Evolutionary conservation across 2,113 vertebrate genomes (phyloP).

Genomic region (Meleagris gallopavo): DNA sequence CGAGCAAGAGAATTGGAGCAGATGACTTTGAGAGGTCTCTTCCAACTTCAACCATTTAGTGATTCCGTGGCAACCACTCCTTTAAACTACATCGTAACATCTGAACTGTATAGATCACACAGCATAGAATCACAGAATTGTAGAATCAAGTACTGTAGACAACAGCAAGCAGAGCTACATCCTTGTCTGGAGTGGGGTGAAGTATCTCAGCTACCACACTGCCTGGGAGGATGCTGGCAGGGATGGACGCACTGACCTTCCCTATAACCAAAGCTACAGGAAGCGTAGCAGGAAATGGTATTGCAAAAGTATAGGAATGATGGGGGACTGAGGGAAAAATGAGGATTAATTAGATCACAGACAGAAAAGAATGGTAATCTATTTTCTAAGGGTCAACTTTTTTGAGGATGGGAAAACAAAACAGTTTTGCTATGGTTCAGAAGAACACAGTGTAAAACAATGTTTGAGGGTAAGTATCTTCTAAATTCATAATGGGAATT

Average conservation of each 20-base stretch:
- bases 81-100: background rate
- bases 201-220: background rate
- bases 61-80: background rate
- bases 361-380: background rate
- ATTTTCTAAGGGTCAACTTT: slow-evolving; percentile 10
- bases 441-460: slow-evolving; percentile 12
- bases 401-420: slow-evolving; percentile 23
- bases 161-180: background rate
- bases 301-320: background rate
- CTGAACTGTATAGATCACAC: background rate
- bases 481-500: background rate
- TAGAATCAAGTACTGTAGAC: background rate
- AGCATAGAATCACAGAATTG: background rate
- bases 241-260: background rate
- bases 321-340: background rate
- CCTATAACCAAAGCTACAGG: rapidly evolving
- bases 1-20: background rate
- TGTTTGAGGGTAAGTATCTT: slow-evolving; percentile 13
- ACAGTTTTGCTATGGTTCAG: background rate
- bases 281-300: rapidly evolving
- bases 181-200: background rate
- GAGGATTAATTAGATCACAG: background rate
- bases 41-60: background rate
- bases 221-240: background rate
- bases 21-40: background rate